phyloP scores from a whole-genome alignment of 2,797 vertebrate genomes.

The Zenarchopterus dispar region DNA sequence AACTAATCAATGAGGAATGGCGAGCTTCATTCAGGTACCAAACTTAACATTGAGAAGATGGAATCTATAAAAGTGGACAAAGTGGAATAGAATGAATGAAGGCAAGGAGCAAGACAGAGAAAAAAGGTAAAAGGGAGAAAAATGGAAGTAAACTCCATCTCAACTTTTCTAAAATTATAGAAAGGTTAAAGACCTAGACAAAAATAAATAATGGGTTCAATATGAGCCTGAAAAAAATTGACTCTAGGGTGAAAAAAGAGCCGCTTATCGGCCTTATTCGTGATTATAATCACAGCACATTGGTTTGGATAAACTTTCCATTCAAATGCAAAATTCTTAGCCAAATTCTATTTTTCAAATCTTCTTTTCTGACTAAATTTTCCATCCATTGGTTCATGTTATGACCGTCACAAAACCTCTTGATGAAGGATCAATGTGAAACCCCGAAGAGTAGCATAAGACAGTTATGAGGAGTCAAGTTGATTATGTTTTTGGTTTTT shows the following conservation, averaged over 20 bases:
- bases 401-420: no score
- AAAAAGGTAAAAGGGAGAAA: slow-evolving; percentile 3
- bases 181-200: slow-evolving; percentile 10
- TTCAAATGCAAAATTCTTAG: no score
- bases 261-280: no score
- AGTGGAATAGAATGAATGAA: background rate
- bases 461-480: no score
- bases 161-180: slow-evolving; percentile 17
- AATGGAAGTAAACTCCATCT: slow-evolving; percentile 26
- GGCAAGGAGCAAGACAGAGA: slow-evolving; percentile 22
- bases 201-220: slow-evolving; percentile 5
- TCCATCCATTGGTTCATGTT: no score
- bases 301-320: no score
- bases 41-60: slow-evolving; percentile 5
- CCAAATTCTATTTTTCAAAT: no score
- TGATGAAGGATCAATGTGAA: no score
- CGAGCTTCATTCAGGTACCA: slow-evolving; percentile 17
- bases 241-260: background rate
- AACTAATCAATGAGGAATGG: background rate
- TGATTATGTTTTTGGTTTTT: no score
- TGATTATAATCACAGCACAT: no score
- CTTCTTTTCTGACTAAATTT: no score
- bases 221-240: slow-evolving; percentile 1
- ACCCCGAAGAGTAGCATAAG: no score
- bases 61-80: slow-evolving; percentile 19